Conservation (phyloP, 2,113 vertebrate genomes). For the Silurus meridionalis region DNA sequence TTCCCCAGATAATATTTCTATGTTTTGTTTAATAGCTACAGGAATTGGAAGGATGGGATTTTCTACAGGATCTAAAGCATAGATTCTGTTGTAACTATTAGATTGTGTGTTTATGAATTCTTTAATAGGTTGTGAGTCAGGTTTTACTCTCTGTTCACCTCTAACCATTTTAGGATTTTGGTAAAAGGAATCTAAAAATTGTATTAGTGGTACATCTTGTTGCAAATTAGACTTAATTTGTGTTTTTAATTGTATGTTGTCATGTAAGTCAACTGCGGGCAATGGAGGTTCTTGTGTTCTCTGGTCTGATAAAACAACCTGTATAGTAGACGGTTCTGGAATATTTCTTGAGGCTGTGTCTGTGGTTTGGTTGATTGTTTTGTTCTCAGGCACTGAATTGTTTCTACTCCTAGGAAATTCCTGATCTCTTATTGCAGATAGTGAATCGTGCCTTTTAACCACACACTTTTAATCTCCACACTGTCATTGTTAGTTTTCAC, state of each 20-base stretch:
- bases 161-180: background rate
- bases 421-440: conserved; percentile 6
- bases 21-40: conserved; percentile 60
- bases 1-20: conserved; percentile 41
- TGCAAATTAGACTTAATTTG: background rate
- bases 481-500: conserved; percentile 26
- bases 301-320: background rate
- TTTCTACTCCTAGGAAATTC: conserved; percentile 8
- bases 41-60: conserved; percentile 57
- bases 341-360: background rate
- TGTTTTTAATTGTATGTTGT: conserved; percentile 28
- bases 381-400: background rate
- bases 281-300: background rate
- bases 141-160: conserved; percentile 6
- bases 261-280: conserved; percentile 39
- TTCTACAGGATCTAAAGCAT: conserved; percentile 55
- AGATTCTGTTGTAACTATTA: conserved; percentile 39
- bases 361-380: background rate
- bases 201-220: background rate
- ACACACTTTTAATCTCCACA: conserved; percentile 33
- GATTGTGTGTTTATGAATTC: conserved; percentile 30
- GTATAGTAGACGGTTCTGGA: background rate
- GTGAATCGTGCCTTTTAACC: conserved; percentile 49
- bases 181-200: background rate
- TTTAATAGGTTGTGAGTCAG: conserved; percentile 27